Evolutionary conservation across 2,113 vertebrate species (phyloP), one percentile per base, ranked within the genome.

Genomic region (Osmerus eperlanus): DNA sequence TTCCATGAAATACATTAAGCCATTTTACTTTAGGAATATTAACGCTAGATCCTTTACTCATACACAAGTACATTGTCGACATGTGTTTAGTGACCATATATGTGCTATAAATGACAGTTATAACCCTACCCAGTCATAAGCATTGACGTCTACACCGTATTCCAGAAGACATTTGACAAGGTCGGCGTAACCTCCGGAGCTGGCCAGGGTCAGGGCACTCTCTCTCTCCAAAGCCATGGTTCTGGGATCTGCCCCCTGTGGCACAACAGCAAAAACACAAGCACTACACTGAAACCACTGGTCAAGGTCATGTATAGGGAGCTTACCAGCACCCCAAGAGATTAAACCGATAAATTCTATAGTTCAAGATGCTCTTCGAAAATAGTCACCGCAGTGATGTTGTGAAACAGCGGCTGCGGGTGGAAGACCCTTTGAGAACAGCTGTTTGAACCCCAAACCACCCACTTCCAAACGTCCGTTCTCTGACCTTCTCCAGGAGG

Each of bases 171-270:
- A 14, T 76, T 83, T 78, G 9, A 97, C 94, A 0, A 99, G 98
- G 86, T 97, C 95, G 0, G 94, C 95, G 72, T 95, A 98, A 56
- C 97, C 97, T 0, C 96, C 95, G 7, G 93, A 96, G 87, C 96
- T 97, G 85, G 97, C 97, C 78, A 99, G 79, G 0, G 97, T 94
- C 86, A 99, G 86, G 8, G 97, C 95, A 0, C 95, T 96, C 86
- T 99, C 97, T 21, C 95, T 78, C 72, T 97, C 95, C 81, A 94
- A 91, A 0, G 95, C 97, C 25, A 97, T 89, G 18, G 81, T 77
- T 68, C 94, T 94, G 19, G 97, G 95, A 74, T 98, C 93, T 0
- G 96, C 96, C 0, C 95, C 96, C 97, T 98, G 78, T 28, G 72
- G 83, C 0, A 53, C 53, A 70, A 54, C 51, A 71, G 54, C 7